Conservation (phyloP, 2,888 invertebrate genomes). For the Cataglyphis rosenhaueri region DNA sequence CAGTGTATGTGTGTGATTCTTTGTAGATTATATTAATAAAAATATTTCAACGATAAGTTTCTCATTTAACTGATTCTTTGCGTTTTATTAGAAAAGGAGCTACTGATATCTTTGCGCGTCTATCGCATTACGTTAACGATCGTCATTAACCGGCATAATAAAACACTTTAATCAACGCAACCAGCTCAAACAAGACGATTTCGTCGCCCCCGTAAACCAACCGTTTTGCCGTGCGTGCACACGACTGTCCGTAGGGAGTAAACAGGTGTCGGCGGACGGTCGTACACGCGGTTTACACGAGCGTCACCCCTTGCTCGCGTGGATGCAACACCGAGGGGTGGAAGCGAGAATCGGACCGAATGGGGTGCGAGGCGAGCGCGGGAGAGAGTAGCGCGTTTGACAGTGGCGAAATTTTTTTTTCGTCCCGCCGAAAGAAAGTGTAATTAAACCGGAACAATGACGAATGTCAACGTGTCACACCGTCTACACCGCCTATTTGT, state of each 20-base stretch:
- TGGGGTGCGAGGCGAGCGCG: slow-evolving; percentile 49
- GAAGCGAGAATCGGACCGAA: slow-evolving; percentile 57
- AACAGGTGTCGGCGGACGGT: slow-evolving; percentile 72
- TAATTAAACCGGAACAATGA: slow-evolving; percentile 62
- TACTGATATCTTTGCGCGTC: not conserved
- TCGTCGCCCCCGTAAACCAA: slow-evolving; percentile 56
- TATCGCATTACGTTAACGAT: slow-evolving; percentile 35
- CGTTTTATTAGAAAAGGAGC: not conserved
- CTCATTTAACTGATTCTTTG: not conserved
- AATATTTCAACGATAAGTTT: not conserved
- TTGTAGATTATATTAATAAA: not conserved
- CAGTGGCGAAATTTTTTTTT: slow-evolving; percentile 55
- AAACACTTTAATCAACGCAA: slow-evolving; percentile 57
- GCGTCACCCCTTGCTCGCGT: slow-evolving; percentile 68
- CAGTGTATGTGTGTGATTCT: not conserved
- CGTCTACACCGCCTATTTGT: slow-evolving; percentile 58
- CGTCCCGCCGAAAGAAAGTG: slow-evolving; percentile 52
- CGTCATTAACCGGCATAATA: slow-evolving; percentile 48
- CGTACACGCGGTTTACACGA: slow-evolving; percentile 73
- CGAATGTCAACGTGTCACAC: slow-evolving; percentile 57
- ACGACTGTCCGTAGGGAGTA: slow-evolving; percentile 73
- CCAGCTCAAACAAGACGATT: slow-evolving; percentile 56
- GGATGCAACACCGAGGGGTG: slow-evolving; percentile 65
- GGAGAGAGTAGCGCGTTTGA: slow-evolving; percentile 41
- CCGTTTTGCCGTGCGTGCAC: slow-evolving; percentile 65